Evolutionary conservation across 2,113 vertebrate species (phyloP).

Genomic region (Thunnus thynnus): DNA sequence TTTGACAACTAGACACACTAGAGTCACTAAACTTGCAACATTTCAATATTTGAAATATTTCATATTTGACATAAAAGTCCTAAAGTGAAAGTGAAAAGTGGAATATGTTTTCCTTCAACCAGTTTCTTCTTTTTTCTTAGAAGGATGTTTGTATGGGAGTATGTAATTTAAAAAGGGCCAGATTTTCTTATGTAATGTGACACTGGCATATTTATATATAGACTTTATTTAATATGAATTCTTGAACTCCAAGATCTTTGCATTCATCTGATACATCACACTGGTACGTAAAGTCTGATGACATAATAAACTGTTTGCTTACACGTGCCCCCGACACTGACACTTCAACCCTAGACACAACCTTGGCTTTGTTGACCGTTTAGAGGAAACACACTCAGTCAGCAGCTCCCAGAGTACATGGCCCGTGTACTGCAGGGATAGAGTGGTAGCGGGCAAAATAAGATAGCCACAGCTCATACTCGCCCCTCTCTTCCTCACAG

Average conservation of each 20-base stretch:
- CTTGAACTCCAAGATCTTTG: not conserved
- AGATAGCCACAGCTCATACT: constrained; percentile 22
- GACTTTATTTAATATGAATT: not conserved
- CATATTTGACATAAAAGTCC: constrained; percentile 1
- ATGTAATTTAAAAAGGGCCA: not conserved
- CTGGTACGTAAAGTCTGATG: not conserved
- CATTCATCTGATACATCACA: not conserved
- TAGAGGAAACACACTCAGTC: constrained; percentile 2
- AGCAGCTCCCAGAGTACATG: constrained; percentile 27
- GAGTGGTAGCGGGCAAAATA: not conserved
- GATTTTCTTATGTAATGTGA: not conserved
- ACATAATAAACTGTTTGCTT: not conserved
- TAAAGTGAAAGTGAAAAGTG: not conserved
- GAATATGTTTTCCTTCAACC: not conserved
- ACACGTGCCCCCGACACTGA: not conserved
- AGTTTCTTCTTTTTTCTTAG: not conserved
- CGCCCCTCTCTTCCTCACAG: constrained; percentile 11
- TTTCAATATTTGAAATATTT: constrained; percentile 2
- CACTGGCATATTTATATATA: not conserved
- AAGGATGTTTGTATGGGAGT: not conserved
- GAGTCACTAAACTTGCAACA: not conserved
- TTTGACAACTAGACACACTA: constrained; percentile 16
- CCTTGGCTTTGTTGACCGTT: constrained; percentile 3
- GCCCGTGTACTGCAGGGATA: not conserved
- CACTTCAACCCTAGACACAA: not conserved